These are phyloP conservation scores for Hepsetus odoe DNA, from an alignment of 2,113 vertebrate species.

Conservation along the genomic window DNA sequence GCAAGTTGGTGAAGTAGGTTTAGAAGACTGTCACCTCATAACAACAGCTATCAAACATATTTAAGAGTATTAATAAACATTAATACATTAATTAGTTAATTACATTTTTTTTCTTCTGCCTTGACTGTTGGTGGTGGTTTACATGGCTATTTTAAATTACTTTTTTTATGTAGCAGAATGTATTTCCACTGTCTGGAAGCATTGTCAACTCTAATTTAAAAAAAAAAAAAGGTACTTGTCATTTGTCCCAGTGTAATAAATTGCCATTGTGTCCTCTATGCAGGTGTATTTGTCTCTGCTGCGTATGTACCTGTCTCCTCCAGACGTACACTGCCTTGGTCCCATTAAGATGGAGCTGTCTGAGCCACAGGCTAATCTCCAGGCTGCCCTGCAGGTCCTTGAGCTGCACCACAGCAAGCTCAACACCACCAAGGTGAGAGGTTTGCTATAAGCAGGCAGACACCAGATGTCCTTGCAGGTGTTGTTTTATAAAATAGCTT, in stretches of 20 bases:
- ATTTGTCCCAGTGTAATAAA: no score
- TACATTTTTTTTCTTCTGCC: no score
- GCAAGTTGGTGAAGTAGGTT: neutral
- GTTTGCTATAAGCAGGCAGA: neutral
- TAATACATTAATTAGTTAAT: no score
- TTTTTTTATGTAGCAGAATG: no score
- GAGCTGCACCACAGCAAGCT: constrained; percentile 95
- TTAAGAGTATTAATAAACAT: no score
- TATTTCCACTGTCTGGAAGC: no score
- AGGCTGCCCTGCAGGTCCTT: constrained; percentile 90
- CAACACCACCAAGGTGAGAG: constrained; percentile 91
- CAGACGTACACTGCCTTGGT: constrained; percentile 91
- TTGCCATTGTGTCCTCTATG: constrained; percentile 30
- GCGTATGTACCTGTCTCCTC: constrained; percentile 96
- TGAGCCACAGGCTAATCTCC: constrained; percentile 91
- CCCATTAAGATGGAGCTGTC: constrained; percentile 92
- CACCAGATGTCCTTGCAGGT: neutral
- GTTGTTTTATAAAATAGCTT: neutral
- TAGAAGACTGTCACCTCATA: neutral
- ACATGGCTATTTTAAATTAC: no score
- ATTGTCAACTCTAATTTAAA: neutral
- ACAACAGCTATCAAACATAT: neutral
- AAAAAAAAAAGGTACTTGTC: no score
- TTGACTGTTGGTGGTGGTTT: no score
- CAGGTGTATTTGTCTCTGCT: constrained; percentile 96